Conservation (phyloP, 2,113 vertebrate species). For the Petromus typicus region DNA sequence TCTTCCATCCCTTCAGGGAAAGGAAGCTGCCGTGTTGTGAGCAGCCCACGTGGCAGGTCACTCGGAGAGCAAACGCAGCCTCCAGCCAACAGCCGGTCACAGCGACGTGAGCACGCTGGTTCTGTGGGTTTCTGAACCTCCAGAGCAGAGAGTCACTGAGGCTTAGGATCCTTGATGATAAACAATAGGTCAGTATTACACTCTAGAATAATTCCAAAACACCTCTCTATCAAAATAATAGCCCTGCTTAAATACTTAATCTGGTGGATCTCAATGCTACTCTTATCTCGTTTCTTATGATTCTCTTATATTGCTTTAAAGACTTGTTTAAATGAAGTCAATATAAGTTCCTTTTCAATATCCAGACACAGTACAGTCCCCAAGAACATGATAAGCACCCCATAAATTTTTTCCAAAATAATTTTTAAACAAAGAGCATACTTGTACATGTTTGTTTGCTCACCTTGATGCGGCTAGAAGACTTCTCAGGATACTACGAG, state of each 20-base stretch:
- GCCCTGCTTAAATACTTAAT: neutral
- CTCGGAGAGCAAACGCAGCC: neutral
- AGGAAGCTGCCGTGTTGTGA: neutral
- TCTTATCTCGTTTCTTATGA: neutral
- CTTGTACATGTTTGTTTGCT: neutral
- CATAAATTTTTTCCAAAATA: neutral
- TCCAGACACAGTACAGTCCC: neutral
- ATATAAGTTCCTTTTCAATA: neutral
- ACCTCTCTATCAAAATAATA: neutral
- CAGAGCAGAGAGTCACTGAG: neutral
- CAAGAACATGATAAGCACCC: neutral
- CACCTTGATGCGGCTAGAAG: slow-evolving; percentile 4
- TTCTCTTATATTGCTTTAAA: neutral
- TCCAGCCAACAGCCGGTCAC: neutral
- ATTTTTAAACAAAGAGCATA: slow-evolving; percentile 5
- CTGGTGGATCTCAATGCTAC: neutral
- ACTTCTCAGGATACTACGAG: neutral
- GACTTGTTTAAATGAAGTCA: neutral
- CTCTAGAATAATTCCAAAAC: neutral
- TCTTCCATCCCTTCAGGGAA: neutral
- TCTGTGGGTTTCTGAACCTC: neutral
- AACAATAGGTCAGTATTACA: neutral
- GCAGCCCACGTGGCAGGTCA: neutral
- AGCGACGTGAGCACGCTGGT: neutral
- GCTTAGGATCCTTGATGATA: neutral